These are phyloP conservation scores for Plagiodera versicolora DNA, from an alignment of 2,888 invertebrate species.

Conservation along the genomic window DNA sequence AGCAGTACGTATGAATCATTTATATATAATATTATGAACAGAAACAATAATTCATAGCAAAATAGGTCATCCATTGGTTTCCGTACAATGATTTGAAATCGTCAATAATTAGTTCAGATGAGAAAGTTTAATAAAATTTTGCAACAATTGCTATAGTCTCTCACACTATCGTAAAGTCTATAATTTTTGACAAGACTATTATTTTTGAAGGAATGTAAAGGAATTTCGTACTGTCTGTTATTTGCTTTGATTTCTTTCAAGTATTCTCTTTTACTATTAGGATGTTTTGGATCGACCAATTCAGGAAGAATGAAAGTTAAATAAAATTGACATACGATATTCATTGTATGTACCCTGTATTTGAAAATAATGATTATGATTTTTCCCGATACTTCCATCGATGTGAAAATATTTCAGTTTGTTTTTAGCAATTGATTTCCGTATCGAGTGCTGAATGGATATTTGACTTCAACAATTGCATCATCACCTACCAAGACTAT, in stretches of 20 bases:
- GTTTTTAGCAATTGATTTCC: not conserved
- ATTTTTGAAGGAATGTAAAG: not conserved
- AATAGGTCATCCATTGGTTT: constrained; percentile 3
- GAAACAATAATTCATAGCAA: not conserved
- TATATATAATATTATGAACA: no score
- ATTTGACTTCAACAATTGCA: not conserved
- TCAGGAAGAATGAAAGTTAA: constrained; percentile 9
- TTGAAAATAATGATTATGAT: constrained; percentile 16
- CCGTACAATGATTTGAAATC: constrained; percentile 7
- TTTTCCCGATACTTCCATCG: not conserved
- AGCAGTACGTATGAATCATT: not conserved
- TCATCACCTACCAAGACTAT: not conserved
- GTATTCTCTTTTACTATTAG: not conserved
- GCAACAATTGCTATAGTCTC: constrained; percentile 1
- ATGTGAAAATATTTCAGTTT: not conserved
- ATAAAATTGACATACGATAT: constrained; percentile 8
- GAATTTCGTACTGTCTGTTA: not conserved
- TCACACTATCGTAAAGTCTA: not conserved
- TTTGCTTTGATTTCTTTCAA: not conserved
- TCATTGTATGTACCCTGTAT: constrained; percentile 16
- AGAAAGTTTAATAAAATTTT: not conserved
- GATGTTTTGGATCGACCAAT: constrained; percentile 7
- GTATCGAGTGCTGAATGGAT: not conserved
- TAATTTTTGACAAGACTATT: not conserved
- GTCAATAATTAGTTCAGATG: not conserved